Evolutionary conservation across 2,797 vertebrate species (phyloP).

Genomic region (Macropodus opercularis): DNA sequence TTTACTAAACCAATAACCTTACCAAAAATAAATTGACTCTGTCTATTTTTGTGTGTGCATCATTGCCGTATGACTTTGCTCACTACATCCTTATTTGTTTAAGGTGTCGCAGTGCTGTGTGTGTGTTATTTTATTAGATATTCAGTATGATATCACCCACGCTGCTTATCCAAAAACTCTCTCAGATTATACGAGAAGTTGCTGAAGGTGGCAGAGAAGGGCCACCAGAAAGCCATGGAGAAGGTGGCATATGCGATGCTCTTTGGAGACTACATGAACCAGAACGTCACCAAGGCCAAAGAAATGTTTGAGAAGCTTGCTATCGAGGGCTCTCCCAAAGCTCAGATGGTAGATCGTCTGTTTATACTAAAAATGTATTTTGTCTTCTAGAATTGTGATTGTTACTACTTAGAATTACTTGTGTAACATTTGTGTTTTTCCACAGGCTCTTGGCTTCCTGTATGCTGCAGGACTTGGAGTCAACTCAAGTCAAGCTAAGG

Average conservation of each 20-base stretch:
- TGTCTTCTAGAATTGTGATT: too few species aligned
- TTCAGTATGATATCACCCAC: neutral
- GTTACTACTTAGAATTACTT: neutral
- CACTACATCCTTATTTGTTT: constrained; percentile 47
- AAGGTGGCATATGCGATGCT: constrained; percentile 94
- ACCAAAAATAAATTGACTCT: neutral
- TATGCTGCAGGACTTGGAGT: constrained; percentile 96
- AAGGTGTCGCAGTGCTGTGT: constrained; percentile 5
- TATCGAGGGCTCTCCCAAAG: constrained; percentile 93
- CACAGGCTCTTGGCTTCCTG: constrained; percentile 94
- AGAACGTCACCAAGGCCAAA: constrained; percentile 89
- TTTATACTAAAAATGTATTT: neutral
- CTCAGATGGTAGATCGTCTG: constrained; percentile 86
- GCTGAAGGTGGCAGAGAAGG: constrained; percentile 88
- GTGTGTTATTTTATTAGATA: neutral
- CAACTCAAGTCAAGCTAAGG: constrained; percentile 99
- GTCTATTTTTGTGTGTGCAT: neutral
- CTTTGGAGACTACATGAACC: constrained; percentile 92
- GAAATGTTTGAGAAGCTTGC: constrained; percentile 93
- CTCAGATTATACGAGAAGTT: constrained; percentile 91
- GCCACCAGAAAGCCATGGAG: constrained; percentile 94
- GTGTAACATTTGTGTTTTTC: constrained; percentile 22
- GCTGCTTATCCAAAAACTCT: neutral
- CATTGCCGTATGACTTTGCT: neutral
- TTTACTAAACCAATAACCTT: neutral